Conservation (phyloP, 2,888 invertebrate genomes). For the Heteromyza rotundicornis region DNA sequence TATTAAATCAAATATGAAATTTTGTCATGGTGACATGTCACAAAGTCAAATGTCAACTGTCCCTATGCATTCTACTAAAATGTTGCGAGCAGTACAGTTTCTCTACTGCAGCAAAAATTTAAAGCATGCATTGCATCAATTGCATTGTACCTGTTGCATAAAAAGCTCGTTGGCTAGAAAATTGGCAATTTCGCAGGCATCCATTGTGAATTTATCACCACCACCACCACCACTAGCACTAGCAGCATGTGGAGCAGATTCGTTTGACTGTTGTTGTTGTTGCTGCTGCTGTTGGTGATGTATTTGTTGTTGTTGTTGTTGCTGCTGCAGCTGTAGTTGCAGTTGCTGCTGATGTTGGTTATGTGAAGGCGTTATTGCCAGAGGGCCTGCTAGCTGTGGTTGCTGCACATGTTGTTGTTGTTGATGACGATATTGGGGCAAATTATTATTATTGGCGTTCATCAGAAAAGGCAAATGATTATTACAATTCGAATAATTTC, state of each 20-base stretch:
- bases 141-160: slow-evolving; percentile 85
- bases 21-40: too few species aligned
- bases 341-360: slow-evolving; percentile 11
- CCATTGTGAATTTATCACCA: slow-evolving; percentile 65
- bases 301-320: slow-evolving; percentile 34
- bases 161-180: slow-evolving; percentile 83
- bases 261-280: not conserved
- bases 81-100: too few species aligned
- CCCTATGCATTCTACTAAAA: too few species aligned
- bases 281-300: slow-evolving; percentile 24
- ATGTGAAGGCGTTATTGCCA: too few species aligned
- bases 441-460: slow-evolving; percentile 1
- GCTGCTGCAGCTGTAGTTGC: slow-evolving; percentile 22
- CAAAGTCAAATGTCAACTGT: too few species aligned
- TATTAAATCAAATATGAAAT: too few species aligned
- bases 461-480: not conserved
- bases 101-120: too few species aligned
- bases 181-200: slow-evolving; percentile 84
- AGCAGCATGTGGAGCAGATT: not conserved
- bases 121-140: too few species aligned
- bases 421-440: slow-evolving; percentile 13
- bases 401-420: too few species aligned
- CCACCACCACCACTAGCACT: not conserved
- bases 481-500: slow-evolving; percentile 13
- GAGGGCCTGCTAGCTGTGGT: too few species aligned